These are phyloP conservation scores for Spodoptera exigua DNA, from an alignment of 2,888 invertebrate genomes.

Conservation along the genomic window DNA sequence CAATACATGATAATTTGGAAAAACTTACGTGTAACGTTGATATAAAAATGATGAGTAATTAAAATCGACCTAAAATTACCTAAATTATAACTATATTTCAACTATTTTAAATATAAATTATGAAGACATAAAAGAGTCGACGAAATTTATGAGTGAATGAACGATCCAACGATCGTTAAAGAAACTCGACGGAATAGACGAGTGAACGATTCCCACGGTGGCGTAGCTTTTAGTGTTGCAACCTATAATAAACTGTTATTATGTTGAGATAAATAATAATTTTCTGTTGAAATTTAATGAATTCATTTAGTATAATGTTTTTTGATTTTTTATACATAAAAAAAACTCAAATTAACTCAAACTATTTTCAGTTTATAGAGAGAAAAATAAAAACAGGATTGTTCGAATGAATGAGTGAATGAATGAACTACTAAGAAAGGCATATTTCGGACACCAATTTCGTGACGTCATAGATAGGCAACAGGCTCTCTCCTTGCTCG, in stretches of 20 bases:
- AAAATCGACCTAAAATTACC: slow-evolving; percentile 72
- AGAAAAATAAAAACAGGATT: too few relatives aligned
- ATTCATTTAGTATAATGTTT: too few relatives aligned
- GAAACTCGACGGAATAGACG: slow-evolving; percentile 49
- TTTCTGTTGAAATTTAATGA: too few relatives aligned
- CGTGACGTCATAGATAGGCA: slow-evolving; percentile 6
- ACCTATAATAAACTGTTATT: slow-evolving; percentile 32
- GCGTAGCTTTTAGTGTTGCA: slow-evolving; percentile 55
- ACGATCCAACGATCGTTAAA: slow-evolving; percentile 50
- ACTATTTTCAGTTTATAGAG: too few relatives aligned
- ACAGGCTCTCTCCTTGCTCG: slow-evolving; percentile 21
- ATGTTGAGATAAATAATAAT: too few relatives aligned
- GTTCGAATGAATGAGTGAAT: too few relatives aligned
- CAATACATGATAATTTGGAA: slow-evolving; percentile 49
- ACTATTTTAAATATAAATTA: slow-evolving; percentile 74
- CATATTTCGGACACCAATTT: slow-evolving; percentile 37
- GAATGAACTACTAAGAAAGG: slow-evolving; percentile 35
- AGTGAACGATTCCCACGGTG: slow-evolving; percentile 48
- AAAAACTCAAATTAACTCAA: too few relatives aligned
- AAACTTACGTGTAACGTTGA: slow-evolving; percentile 77
- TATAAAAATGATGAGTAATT: slow-evolving; percentile 69
- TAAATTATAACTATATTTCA: slow-evolving; percentile 67
- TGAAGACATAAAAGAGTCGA: slow-evolving; percentile 68
- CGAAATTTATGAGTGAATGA: slow-evolving; percentile 74
- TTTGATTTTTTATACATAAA: too few relatives aligned